Evolutionary conservation across 2,113 vertebrate genomes (phyloP).

Genomic region (Gallinago undulata): DNA sequence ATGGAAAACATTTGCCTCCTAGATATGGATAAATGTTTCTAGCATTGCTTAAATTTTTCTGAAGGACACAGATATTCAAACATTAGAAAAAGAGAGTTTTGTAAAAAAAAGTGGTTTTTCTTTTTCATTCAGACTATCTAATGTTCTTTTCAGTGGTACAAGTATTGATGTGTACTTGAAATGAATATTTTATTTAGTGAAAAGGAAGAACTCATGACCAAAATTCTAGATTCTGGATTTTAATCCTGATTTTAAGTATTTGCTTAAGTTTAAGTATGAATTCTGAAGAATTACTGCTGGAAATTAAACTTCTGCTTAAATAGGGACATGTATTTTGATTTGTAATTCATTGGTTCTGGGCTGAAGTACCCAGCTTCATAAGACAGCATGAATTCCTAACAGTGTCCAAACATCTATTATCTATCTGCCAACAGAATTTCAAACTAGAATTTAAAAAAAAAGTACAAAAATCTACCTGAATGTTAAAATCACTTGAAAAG

Average conservation of each 20-base stretch:
- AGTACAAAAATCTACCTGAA: background rate
- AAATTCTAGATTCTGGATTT: background rate
- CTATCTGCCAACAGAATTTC: background rate
- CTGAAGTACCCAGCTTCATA: background rate
- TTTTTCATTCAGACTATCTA: background rate
- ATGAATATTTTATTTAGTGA: background rate
- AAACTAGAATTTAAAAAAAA: background rate
- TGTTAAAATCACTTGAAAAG: background rate
- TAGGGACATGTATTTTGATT: background rate
- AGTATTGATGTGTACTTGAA: background rate
- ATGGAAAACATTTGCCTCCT: background rate
- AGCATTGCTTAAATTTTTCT: background rate
- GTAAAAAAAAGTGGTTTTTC: accelerated
- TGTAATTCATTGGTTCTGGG: background rate
- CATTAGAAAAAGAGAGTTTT: background rate
- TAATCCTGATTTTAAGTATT: background rate
- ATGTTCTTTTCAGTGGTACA: background rate
- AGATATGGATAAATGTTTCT: background rate
- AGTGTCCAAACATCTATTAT: background rate
- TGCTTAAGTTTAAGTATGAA: background rate
- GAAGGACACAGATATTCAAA: background rate
- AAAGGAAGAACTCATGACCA: background rate
- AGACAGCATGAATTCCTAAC: background rate
- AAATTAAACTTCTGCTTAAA: background rate
- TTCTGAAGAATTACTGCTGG: background rate